phyloP scores from a whole-genome alignment of 2,797 vertebrate genomes.

The Crenuchus spilurus region DNA sequence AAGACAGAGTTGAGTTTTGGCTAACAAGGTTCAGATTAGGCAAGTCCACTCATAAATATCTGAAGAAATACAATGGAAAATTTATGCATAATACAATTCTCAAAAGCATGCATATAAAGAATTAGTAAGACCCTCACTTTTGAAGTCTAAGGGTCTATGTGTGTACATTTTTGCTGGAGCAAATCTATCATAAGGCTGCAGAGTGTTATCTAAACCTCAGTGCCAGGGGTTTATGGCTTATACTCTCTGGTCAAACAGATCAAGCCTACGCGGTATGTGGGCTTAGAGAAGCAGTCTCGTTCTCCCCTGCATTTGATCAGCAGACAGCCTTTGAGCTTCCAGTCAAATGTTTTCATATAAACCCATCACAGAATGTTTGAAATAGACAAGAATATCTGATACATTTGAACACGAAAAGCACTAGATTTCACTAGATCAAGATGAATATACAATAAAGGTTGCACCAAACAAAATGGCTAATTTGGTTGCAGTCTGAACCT shows the following conservation, averaged over 20 bases:
- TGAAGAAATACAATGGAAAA: no score
- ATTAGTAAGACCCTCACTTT: background rate
- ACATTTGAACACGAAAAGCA: background rate
- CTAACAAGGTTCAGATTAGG: no score
- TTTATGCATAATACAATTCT: background rate
- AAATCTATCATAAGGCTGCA: background rate
- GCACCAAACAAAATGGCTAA: background rate
- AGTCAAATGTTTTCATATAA: slow-evolving; percentile 24
- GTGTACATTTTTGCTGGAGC: background rate
- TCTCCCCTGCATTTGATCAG: slow-evolving; percentile 31
- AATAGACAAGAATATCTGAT: background rate
- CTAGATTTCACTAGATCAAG: background rate
- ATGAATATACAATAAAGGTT: background rate
- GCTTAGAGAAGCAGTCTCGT: slow-evolving; percentile 24
- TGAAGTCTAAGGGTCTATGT: background rate
- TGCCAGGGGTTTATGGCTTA: slow-evolving; percentile 42
- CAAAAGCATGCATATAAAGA: slow-evolving; percentile 14
- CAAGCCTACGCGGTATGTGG: slow-evolving; percentile 36
- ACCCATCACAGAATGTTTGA: background rate
- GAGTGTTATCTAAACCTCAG: slow-evolving; percentile 29
- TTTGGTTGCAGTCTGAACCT: background rate
- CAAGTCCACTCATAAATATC: no score
- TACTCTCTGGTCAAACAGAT: slow-evolving; percentile 42
- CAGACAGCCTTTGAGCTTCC: slow-evolving; percentile 27
- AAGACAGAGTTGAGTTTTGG: background rate